A percentile compares a stretch with the other conserved stretches of the same genome.
Evolutionary conservation across 2,797 vertebrate species (phyloP).

Genomic region (Merluccius polli): DNA sequence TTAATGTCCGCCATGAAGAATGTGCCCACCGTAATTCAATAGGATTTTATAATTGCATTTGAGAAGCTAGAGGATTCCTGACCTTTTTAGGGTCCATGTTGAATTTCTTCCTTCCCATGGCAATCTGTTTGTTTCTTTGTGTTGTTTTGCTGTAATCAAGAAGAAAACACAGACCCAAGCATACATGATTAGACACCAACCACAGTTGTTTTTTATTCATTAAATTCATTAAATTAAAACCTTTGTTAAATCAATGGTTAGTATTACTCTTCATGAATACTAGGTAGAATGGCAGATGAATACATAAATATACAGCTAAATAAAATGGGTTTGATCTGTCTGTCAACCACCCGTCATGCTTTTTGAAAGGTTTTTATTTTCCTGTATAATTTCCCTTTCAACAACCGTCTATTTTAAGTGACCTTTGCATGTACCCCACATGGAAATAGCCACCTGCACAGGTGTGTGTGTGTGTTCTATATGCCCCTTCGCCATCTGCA

Average conservation of each 20-base stretch:
- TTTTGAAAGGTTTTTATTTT: neutral
- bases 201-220: neutral
- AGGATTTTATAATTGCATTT: neutral
- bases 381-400: constrained; percentile 9
- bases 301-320: neutral
- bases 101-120: constrained; percentile 92
- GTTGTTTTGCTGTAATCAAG: constrained; percentile 81
- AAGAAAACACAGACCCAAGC: constrained; percentile 19
- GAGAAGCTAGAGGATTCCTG: constrained; percentile 15
- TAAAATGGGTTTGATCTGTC: neutral
- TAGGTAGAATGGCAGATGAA: neutral
- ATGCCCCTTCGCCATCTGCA: constrained; percentile 26
- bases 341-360: neutral
- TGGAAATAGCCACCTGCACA: constrained; percentile 34
- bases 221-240: too few species aligned
- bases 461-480: constrained; percentile 28
- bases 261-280: neutral
- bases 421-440: constrained; percentile 19
- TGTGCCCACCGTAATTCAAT: constrained; percentile 5
- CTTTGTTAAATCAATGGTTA: neutral
- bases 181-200: neutral
- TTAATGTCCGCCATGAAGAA: neutral
- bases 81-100: constrained; percentile 96
- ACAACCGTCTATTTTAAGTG: constrained; percentile 21
- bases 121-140: constrained; percentile 89